Conservation (phyloP, 2,113 vertebrate species). For the Oreotragus oreotragus region DNA sequence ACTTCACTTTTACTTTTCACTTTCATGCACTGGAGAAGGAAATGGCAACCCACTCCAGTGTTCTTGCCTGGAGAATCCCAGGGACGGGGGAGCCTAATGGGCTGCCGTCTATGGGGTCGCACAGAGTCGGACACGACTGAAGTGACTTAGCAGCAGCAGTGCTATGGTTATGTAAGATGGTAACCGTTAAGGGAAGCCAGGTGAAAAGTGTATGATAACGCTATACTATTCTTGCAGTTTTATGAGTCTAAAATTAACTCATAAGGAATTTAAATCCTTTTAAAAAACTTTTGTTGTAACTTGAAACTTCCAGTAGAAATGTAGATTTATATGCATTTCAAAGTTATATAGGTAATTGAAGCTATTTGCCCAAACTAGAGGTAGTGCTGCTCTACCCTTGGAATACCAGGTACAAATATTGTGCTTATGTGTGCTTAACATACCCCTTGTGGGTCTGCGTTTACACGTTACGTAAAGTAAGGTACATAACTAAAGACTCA, state of each 20-base stretch:
- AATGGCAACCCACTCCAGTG: too few species aligned
- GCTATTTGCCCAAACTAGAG: not conserved
- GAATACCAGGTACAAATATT: constrained; percentile 3
- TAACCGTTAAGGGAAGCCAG: not conserved
- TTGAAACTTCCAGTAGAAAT: not conserved
- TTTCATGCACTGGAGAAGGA: too few species aligned
- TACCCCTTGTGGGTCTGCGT: not conserved
- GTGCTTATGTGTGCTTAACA: not conserved
- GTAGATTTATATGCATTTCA: not conserved
- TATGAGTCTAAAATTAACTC: not conserved
- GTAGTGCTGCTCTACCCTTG: not conserved
- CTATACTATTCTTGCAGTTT: not conserved
- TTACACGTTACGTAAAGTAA: not conserved
- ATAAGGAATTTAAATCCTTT: not conserved
- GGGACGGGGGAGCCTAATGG: too few species aligned
- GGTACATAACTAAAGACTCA: not conserved
- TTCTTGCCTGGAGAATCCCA: too few species aligned
- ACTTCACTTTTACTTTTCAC: too few species aligned
- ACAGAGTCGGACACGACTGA: too few species aligned
- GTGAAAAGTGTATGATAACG: not conserved
- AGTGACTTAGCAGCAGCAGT: not conserved
- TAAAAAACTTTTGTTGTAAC: not conserved
- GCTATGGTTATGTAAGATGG: not conserved
- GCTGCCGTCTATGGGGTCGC: too few species aligned
- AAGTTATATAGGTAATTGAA: constrained; percentile 1